phyloP scores from a whole-genome alignment of 2,113 vertebrate species.

The Apodemus sylvaticus region DNA sequence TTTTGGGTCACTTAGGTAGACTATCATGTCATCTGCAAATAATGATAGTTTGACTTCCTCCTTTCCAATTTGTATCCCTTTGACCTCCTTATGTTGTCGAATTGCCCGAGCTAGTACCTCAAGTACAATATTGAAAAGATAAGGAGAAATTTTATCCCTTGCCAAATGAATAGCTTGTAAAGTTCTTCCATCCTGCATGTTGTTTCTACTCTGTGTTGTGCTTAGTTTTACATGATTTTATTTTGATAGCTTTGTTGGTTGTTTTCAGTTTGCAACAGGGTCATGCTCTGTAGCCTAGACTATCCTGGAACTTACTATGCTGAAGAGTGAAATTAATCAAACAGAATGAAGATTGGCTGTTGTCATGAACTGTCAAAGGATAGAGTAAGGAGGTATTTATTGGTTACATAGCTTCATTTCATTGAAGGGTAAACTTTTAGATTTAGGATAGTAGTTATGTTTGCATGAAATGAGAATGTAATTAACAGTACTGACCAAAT shows the following conservation, averaged over 20 bases:
- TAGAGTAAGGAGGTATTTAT: not conserved
- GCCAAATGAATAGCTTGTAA: not conserved
- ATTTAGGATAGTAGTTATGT: not conserved
- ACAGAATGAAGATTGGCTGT: not conserved
- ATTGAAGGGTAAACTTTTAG: not conserved
- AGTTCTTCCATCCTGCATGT: not conserved
- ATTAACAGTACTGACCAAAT: not conserved
- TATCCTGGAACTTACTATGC: not conserved
- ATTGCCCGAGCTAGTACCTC: too few relatives aligned
- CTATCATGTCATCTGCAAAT: too few relatives aligned
- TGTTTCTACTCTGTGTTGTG: not conserved
- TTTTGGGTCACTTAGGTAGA: too few relatives aligned
- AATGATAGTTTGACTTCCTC: too few relatives aligned
- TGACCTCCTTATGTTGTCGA: too few relatives aligned
- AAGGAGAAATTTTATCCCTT: not conserved
- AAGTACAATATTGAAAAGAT: too few relatives aligned
- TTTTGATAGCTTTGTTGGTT: not conserved
- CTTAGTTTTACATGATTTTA: not conserved
- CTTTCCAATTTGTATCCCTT: too few relatives aligned
- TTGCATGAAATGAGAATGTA: not conserved
- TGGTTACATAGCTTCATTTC: not conserved
- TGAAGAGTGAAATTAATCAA: not conserved
- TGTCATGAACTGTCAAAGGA: not conserved
- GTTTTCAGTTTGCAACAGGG: not conserved
- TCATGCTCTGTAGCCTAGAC: not conserved